Evolutionary conservation across 1,140 invertebrate species (phyloP).

Genomic region (Drosophila carrolli): DNA sequence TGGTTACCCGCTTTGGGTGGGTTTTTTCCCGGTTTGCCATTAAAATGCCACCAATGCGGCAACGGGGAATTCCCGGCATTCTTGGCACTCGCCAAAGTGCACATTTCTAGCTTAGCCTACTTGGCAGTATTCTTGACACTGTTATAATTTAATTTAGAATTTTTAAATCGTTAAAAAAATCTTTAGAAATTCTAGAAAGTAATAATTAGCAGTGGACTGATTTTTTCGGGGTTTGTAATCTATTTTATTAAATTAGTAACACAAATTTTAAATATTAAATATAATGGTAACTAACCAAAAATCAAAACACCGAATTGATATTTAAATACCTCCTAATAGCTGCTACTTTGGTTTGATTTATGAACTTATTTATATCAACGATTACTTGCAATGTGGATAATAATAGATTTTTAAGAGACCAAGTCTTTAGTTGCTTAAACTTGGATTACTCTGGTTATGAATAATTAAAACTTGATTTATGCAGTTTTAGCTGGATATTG

Average conservation of each 20-base stretch:
- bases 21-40: constrained; percentile 11
- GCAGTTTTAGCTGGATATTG: not conserved
- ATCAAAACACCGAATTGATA: too few relatives aligned
- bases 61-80: constrained; percentile 31
- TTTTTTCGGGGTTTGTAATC: too few relatives aligned
- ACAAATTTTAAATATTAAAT: too few relatives aligned
- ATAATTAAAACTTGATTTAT: not conserved
- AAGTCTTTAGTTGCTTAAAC: not conserved
- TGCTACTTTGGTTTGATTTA: too few relatives aligned
- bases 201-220: too few relatives aligned
- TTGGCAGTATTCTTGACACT: not conserved
- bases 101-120: constrained; percentile 13
- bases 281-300: too few relatives aligned
- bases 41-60: constrained; percentile 44
- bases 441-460: not conserved
- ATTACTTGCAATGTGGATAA: too few relatives aligned
- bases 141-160: not conserved
- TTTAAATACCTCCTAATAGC: too few relatives aligned
- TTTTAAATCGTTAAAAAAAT: not conserved
- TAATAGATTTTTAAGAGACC: too few relatives aligned
- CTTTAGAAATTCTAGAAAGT: not conserved
- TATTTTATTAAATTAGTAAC: too few relatives aligned
- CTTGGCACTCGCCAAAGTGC: constrained; percentile 40
- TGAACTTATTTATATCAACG: too few relatives aligned
- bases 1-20: constrained; percentile 33